A percentile compares a stretch with the other conserved stretches of the same genome.
Conservation (phyloP, 2,797 vertebrate species). For the Ctenopoma multispine region DNA sequence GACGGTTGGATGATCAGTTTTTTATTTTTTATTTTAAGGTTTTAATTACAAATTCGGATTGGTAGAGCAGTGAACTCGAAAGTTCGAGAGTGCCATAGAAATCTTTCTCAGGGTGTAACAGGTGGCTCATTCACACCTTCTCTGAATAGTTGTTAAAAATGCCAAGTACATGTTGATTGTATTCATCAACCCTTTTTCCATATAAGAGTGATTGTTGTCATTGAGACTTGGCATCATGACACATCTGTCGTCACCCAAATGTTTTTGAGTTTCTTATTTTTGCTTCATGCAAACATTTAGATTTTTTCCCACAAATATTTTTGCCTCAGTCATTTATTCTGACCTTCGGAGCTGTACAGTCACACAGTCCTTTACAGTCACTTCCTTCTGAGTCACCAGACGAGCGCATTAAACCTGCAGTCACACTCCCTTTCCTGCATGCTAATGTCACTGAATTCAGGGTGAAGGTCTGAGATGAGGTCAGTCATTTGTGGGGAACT, state of each 20-base stretch:
- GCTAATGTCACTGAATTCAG: constrained; percentile 31
- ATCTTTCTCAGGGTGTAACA: constrained; percentile 31
- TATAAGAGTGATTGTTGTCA: neutral
- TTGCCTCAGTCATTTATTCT: neutral
- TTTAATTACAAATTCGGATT: too few relatives aligned
- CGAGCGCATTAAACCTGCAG: constrained; percentile 20
- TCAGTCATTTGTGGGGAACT: constrained; percentile 27
- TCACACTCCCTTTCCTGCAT: constrained; percentile 34
- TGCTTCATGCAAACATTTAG: neutral
- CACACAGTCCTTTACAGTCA: constrained; percentile 1
- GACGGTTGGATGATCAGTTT: neutral
- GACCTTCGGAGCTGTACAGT: constrained; percentile 5
- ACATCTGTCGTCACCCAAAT: constrained; percentile 4
- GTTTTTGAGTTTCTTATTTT: neutral
- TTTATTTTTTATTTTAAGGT: too few relatives aligned
- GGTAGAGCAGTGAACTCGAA: neutral
- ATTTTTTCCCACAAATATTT: constrained; percentile 14
- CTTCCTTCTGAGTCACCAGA: constrained; percentile 62
- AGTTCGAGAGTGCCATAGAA: constrained; percentile 24
- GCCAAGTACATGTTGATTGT: neutral
- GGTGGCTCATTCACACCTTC: constrained; percentile 12
- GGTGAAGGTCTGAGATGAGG: constrained; percentile 36
- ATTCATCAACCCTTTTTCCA: neutral
- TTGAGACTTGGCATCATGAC: neutral
- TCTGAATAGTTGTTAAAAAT: constrained; percentile 1